Evolutionary conservation across 2,113 vertebrate genomes (phyloP), one percentile per base, ranked within the genome.

Genomic region (Gambusia holbrooki): DNA sequence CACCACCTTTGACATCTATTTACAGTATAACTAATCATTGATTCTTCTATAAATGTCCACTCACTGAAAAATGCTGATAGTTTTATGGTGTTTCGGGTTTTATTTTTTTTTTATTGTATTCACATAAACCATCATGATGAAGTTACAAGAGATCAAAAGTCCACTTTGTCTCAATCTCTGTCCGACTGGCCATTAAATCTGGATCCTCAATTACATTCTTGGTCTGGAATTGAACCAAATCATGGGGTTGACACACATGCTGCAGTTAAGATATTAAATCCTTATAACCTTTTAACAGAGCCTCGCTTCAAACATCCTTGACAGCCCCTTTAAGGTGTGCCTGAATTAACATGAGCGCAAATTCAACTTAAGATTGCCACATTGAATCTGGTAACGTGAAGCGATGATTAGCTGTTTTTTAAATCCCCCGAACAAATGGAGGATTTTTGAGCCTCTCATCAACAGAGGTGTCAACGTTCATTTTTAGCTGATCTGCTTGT

Each of bases 401-500:
- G 32, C 30, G 66, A 73, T 69, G 42, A 62, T 71, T 67, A 22
- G 75, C 77, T 54, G 70, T 74, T 73, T 75, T 30, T 73, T 33
- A 62, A 80, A 64, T 62, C 63, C 69, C 58, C 27, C n/a, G 51
- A 42, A 64, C 32, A 65, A 73, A 78, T 12, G 54, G 28, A 70
- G 58, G 69, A 77, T 67, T 58, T 70, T 28, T 8, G 11, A 74
- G 63, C 58, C 62, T 14, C 1, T 69, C 69, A 61, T 65, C 80
- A 66, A 68, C 81, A 35, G 68, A 1, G 45, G 69, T 71, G 80
- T 85, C 74, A 79, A 62, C 65, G 42, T 27, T 68, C 33, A 79
- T 69, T 73, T 71, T 87, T 76, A 66, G n/a, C 66, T 73, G 67
- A 62, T 76, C 77, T 83, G 79, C 76, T 82, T 87, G 75, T 82